A percentile compares a stretch with the other conserved stretches of the same genome.
These are phyloP conservation scores for Aplysina aerophoba DNA, from an alignment of 37 sponge, comb jelly and placozoan species.

Conservation along the genomic window DNA sequence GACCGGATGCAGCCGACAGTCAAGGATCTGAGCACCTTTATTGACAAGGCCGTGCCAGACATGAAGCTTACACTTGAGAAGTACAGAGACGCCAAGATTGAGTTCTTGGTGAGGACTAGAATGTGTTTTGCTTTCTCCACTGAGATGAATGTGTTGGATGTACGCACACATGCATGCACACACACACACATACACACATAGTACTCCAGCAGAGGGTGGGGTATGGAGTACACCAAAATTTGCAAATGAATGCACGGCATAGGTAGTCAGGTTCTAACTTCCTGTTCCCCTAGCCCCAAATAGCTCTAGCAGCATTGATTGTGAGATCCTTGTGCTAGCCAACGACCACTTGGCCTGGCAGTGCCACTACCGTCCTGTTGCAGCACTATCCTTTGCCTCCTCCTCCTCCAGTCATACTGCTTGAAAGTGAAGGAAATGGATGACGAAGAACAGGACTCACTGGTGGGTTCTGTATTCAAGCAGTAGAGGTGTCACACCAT, in stretches of 20 bases:
- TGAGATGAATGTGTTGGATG: no score
- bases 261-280: no score
- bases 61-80: conserved; percentile 92
- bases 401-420: conserved; percentile 79
- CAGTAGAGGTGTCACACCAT: no score
- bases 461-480: conserved; percentile 52
- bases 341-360: not conserved
- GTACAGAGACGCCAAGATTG: conserved; percentile 93
- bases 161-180: no score
- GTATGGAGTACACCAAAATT: no score
- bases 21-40: conserved; percentile 81
- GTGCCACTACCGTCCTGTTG: not conserved
- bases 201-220: no score
- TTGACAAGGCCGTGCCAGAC: conserved; percentile 96
- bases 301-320: not conserved
- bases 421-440: conserved; percentile 98
- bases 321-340: not conserved
- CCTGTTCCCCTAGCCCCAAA: not conserved
- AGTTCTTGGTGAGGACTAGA: conserved; percentile 77
- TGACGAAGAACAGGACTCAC: conserved; percentile 88
- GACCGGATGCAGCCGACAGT: conserved; percentile 74
- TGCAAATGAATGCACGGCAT: no score
- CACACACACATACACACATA: not conserved
- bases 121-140: no score
- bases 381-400: not conserved